Base-by-base conservation (phyloP, 2,888 invertebrate genomes). In the Polyploca ridens region DNA sequence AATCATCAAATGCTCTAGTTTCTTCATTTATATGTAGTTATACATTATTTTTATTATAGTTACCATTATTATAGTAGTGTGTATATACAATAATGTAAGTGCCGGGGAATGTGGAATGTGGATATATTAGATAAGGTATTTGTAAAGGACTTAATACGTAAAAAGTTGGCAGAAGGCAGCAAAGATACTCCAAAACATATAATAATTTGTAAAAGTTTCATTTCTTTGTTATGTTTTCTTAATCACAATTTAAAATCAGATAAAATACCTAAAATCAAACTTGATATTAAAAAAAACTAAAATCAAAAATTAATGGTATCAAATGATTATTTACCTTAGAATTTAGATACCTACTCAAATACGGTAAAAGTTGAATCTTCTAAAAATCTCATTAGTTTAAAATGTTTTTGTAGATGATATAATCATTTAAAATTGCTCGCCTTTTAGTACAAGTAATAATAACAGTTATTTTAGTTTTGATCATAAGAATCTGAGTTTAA, bases 91-190 rank as follows among this genome's bases (percentile, higher is more conserved):
- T 71, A 73, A 67, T 72, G 60, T 84, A 87, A 89, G 91, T 84
- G 92, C 93, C 92, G 93, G 93, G 41, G 93, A 87, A 78, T 70
- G 93, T 93, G 93, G 93, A 93, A 93, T 93, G 89, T 76, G 85
- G 82, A 81, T 81, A 76, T 68, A 61, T 64, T 44, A 58, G 68
- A 64, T 59, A 64, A 68, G 62, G 63, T 61, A 65, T 62, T 60
- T 59, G 41, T 64, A 33, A 54, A 38, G 27, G 27, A 41, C 33
- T 57, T 27, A 63, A 38, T 63, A 11, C 19, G n/a, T 61, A 19
- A 27, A 27, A 11, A 13, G 38, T 38, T 38, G 41, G 5, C 16
- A 19, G 54, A 54, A 54, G 19, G 54, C 54, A 19, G 54, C 54
- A 54, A 19, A 54, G 54, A 54, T 19, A 54, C 54, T 19, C 54